Evolutionary conservation across 2,797 vertebrate species (phyloP).

Genomic region (Lophotriccus pileatus): DNA sequence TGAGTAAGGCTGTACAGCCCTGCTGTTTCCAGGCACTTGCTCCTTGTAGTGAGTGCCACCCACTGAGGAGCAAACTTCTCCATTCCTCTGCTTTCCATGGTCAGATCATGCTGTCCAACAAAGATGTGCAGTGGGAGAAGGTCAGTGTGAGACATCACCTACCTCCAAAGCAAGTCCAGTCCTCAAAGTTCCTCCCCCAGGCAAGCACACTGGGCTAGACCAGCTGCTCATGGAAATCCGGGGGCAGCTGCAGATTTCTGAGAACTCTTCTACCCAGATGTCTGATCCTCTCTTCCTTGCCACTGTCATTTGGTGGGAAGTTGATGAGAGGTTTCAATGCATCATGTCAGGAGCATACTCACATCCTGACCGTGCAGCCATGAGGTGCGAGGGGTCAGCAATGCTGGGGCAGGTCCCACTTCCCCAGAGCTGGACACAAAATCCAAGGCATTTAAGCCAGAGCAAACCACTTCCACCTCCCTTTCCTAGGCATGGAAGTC

Average conservation of each 20-base stretch:
- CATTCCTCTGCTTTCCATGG: not conserved
- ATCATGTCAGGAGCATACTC: not conserved
- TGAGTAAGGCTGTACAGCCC: not conserved
- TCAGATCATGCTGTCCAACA: not conserved
- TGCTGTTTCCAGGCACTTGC: not conserved
- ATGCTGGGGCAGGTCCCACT: not conserved
- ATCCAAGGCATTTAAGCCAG: not conserved
- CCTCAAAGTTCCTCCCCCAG: not conserved
- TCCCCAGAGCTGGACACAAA: not conserved
- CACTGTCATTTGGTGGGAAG: not conserved
- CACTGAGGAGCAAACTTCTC: not conserved
- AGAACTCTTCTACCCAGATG: not conserved
- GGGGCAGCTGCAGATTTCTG: not conserved
- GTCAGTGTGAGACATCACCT: not conserved
- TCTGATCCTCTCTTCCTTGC: not conserved
- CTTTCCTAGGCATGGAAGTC: not conserved
- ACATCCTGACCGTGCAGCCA: fast-evolving
- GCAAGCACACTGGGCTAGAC: not conserved
- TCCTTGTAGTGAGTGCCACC: not conserved
- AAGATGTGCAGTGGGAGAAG: not conserved
- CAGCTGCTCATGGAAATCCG: not conserved
- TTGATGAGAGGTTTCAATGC: not conserved
- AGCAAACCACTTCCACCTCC: fast-evolving
- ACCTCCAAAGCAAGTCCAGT: not conserved
- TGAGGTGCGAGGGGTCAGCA: not conserved